phyloP scores from a whole-genome alignment of 2,888 invertebrate species.

The Eulithis prunata region DNA sequence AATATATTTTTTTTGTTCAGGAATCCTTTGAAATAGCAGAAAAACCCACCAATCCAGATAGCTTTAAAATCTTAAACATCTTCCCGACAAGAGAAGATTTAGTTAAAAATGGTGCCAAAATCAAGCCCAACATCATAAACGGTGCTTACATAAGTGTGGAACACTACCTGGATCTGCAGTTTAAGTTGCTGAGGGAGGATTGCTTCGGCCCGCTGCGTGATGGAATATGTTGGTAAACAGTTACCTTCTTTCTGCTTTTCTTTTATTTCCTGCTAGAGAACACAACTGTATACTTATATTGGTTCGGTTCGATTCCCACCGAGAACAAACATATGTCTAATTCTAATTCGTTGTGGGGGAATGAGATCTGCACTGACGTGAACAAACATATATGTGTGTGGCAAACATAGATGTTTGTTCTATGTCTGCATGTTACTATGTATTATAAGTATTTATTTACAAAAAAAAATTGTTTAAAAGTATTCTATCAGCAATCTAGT shows the following conservation, averaged over 20 bases:
- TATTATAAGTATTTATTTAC: too few relatives aligned
- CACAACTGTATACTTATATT: too few relatives aligned
- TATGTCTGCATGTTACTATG: too few relatives aligned
- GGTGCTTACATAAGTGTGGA: constrained; percentile 86
- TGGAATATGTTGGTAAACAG: constrained; percentile 82
- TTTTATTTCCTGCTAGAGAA: constrained; percentile 8
- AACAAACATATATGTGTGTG: too few relatives aligned
- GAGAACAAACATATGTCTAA: too few relatives aligned
- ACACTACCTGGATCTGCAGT: constrained; percentile 92
- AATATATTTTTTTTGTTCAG: constrained; percentile 8
- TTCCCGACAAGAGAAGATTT: constrained; percentile 81
- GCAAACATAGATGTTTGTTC: too few relatives aligned
- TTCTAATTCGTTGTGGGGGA: too few relatives aligned
- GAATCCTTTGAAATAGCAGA: constrained; percentile 28
- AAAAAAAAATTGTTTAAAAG: too few relatives aligned
- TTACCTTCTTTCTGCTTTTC: constrained; percentile 29
- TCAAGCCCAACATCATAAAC: constrained; percentile 82
- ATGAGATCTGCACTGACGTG: too few relatives aligned
- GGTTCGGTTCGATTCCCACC: too few relatives aligned
- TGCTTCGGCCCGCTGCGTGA: constrained; percentile 89
- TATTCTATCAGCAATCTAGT: too few relatives aligned
- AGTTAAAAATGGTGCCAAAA: constrained; percentile 71
- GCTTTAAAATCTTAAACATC: constrained; percentile 65
- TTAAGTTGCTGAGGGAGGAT: constrained; percentile 91
- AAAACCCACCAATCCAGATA: constrained; percentile 46